Percentiles rank a stretch among this genome's conserved stretches.
Evolutionary conservation across 2,888 invertebrate species (phyloP).

Genomic region (Tetramorium bicarinatum): DNA sequence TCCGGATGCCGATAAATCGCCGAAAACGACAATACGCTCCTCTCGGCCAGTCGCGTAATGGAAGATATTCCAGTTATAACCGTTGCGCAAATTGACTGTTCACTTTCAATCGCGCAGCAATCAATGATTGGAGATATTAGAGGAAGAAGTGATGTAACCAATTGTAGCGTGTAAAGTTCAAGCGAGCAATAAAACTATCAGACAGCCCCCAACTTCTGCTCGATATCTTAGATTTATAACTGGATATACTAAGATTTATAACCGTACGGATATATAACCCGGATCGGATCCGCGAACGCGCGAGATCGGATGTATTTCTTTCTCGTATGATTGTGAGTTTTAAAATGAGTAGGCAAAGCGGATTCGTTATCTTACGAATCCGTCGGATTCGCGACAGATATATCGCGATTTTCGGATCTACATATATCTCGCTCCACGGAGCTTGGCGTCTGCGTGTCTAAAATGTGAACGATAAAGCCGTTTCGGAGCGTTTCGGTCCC

Average conservation of each 20-base stretch:
- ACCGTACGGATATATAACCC: background rate
- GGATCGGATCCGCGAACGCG: background rate
- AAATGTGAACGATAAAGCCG: slow-evolving; percentile 20
- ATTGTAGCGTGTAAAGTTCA: background rate
- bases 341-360: background rate
- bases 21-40: background rate
- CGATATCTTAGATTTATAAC: slow-evolving; percentile 31
- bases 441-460: background rate
- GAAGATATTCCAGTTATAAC: background rate
- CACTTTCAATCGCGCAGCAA: background rate
- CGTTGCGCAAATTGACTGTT: background rate
- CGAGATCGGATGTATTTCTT: background rate
- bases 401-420: slow-evolving; percentile 29
- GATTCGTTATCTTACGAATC: slow-evolving; percentile 5
- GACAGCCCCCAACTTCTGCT: background rate
- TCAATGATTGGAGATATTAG: background rate
- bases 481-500: slow-evolving; percentile 32
- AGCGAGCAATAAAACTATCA: background rate
- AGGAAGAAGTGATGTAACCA: background rate
- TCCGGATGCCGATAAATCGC: slow-evolving; percentile 59
- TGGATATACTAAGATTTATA: slow-evolving; percentile 29
- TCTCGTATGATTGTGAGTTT: slow-evolving; percentile 20
- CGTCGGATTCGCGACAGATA: background rate
- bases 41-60: background rate
- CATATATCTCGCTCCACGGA: background rate